These are phyloP conservation scores for Luperina nickerlii DNA, from an alignment of 2,888 invertebrate genomes.

Conservation along the genomic window DNA sequence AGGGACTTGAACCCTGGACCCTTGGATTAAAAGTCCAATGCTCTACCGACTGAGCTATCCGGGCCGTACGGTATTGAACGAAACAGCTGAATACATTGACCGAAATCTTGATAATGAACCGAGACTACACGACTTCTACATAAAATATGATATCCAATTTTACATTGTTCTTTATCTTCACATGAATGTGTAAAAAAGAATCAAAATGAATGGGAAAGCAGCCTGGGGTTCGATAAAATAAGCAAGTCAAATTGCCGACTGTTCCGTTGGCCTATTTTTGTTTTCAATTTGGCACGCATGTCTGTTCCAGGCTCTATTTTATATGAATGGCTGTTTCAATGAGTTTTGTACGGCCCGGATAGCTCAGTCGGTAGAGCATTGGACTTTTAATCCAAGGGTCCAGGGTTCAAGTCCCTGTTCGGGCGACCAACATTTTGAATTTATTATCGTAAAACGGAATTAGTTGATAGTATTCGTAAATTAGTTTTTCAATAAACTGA, in stretches of 20 bases:
- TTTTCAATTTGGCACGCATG: conserved; percentile 28
- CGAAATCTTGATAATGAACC: not conserved
- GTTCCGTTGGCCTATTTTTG: not conserved
- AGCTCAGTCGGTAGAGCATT: conserved; percentile 91
- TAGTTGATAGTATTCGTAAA: not conserved
- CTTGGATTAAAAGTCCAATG: conserved; percentile 91
- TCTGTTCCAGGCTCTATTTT: not conserved
- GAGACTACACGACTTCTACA: not conserved
- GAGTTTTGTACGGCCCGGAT: conserved; percentile 55
- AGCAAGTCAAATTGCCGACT: conserved; percentile 24
- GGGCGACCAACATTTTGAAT: conserved; percentile 52
- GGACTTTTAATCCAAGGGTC: conserved; percentile 90
- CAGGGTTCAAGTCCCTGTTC: conserved; percentile 69
- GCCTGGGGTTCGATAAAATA: conserved; percentile 28
- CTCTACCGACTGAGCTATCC: conserved; percentile 90
- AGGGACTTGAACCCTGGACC: conserved; percentile 72
- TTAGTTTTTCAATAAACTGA: not conserved
- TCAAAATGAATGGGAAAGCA: conserved; percentile 20
- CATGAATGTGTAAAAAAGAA: conserved; percentile 9
- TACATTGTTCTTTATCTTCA: conserved; percentile 17
- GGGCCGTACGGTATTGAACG: conserved; percentile 23
- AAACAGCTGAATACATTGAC: conserved; percentile 12
- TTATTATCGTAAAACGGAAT: not conserved
- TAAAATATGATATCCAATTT: not conserved
- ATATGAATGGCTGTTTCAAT: conserved; percentile 24